These are phyloP conservation scores for Erythrocercus mccallii DNA, from an alignment of 2,113 vertebrate genomes.

Conservation along the genomic window DNA sequence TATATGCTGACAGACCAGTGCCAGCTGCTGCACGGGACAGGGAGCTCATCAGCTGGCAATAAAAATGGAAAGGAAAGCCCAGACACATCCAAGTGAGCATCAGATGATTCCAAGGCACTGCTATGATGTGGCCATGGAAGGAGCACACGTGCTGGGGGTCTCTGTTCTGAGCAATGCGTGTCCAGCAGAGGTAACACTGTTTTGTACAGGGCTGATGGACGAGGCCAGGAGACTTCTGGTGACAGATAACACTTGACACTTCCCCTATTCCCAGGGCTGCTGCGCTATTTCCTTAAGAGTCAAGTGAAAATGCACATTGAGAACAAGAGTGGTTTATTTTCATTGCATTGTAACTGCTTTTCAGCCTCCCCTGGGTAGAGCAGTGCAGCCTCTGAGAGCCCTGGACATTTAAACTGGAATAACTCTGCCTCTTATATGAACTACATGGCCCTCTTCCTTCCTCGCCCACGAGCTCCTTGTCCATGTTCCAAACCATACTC, in stretches of 20 bases:
- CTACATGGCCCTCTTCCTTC: background rate
- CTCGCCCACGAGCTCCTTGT: background rate
- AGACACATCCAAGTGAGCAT: background rate
- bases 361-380: background rate
- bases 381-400: background rate
- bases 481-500: background rate
- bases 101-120: background rate
- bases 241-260: background rate
- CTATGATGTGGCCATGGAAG: background rate
- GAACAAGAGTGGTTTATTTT: background rate
- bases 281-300: background rate
- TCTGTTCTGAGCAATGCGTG: background rate
- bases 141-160: rapidly evolving
- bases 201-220: background rate
- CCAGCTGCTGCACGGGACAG: background rate
- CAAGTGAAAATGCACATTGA: background rate
- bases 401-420: background rate
- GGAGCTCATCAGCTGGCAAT: background rate
- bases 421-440: background rate
- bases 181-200: rapidly evolving
- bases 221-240: background rate
- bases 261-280: background rate
- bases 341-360: background rate
- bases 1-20: background rate
- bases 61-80: background rate